Evolutionary conservation across 2,888 invertebrate genomes (phyloP), one percentile per base, ranked within the genome.

Genomic region (Drosophila neotestacea): DNA sequence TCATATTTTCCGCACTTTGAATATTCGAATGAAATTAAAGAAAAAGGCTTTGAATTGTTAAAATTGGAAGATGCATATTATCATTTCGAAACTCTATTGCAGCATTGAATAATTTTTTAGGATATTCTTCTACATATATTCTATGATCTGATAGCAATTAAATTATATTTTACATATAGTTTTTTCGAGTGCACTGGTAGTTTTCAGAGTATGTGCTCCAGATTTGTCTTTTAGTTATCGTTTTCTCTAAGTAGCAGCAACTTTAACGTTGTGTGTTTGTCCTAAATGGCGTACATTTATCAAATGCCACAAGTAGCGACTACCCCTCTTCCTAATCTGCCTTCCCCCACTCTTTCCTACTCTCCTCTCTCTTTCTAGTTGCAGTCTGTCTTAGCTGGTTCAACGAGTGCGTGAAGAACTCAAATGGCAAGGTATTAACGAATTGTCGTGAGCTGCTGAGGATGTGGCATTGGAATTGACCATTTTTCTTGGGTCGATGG

Each of bases 381-480:
- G 36, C 56, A 58, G 56, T 39, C 32, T 11, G 41, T 41, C 41
- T 62, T 30, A 61, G 79, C 76, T 39, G 47, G 66, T 74, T 73
- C 77, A 67, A 69, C 67, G 79, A 85, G 77, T 90, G 90, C 89
- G 90, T 91, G 91, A 89, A 89, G 81, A 89, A 81, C 79, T 86
- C 81, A 90, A 90, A 90, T 91, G 81, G 88, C 79, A 85, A 81
- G 83, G 85, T 88, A 85, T 85, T 88, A 90, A 90, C 80, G 84
- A 91, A 90, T 81, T 89, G 89, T 90, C 89, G 89, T 85, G 87
- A 85, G 85, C 61, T 65, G 62, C 54, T 27, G 32, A 38, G 66
- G 60, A 63, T 46, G 56, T 70, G 66, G 58, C 62, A 65, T 32
- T 67, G 60, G 38, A 51, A 67, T 70, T 70, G 80, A 61, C 79